Percentiles rank a stretch among this genome's conserved stretches.
Conservation (phyloP, 1,140 invertebrate species). For the Vanessa tameamea region DNA sequence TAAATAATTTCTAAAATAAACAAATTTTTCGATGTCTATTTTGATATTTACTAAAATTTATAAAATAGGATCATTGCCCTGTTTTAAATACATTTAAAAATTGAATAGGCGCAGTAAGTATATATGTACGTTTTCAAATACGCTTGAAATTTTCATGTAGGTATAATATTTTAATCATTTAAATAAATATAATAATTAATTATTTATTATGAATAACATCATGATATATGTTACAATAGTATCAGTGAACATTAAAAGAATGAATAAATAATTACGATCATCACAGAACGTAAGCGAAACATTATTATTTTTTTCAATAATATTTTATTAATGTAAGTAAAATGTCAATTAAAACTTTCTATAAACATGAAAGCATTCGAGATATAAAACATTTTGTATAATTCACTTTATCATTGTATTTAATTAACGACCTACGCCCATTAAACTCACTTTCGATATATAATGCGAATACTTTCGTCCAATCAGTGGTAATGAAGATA, state of each 20-base stretch:
- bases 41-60: no score
- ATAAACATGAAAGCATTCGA: conserved; percentile 13
- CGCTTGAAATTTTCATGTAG: no score
- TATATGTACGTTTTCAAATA: no score
- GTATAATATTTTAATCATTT: no score
- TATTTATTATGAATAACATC: no score
- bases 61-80: no score
- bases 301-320: background rate
- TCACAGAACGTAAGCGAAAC: background rate
- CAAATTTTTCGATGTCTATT: no score
- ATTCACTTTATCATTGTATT: conserved; percentile 10
- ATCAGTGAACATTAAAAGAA: background rate
- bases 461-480: conserved; percentile 16
- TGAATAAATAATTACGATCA: background rate
- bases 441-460: conserved; percentile 36
- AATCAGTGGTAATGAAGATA: conserved; percentile 16
- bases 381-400: conserved; percentile 14
- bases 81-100: no score
- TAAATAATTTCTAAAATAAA: no score
- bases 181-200: no score
- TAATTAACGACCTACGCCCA: conserved; percentile 20
- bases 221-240: no score
- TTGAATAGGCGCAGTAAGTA: no score
- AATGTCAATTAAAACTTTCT: conserved; percentile 18
- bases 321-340: background rate